Base-by-base conservation (phyloP, 2,113 vertebrate genomes). In the Gambusia affinis region DNA sequence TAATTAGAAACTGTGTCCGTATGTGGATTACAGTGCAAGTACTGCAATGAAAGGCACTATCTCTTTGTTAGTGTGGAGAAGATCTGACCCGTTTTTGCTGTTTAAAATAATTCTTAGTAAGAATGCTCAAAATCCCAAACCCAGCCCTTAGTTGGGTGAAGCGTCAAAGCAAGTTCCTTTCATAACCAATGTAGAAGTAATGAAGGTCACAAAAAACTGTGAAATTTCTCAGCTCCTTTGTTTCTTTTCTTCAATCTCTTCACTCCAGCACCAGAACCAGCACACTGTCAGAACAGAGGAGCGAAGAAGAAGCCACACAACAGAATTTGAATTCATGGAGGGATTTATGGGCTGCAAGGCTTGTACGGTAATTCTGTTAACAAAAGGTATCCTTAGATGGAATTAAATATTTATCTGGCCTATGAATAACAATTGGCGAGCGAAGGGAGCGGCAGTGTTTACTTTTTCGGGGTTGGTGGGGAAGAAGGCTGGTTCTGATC, bases 341-440 rank as follows among this genome's bases (percentile, higher is more conserved):
- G 92, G 88, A 90, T 83, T 92, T 82, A 82, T 79, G 39, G 82
- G 91, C 85, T 84, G 87, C 83, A 57, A 86, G 84, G 90, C 91
- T 90, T 94, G 94, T 93, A 86, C 90, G 85, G 88, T 94, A 94
- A 94, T 95, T 95, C 93, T 94, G 93, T 95, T 94, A 94, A 95
- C 94, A 95, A 93, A 91, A 92, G 88, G 91, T 92, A 91, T 92
- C 88, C 90, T 94, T 91, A 93, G 91, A 93, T 88, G 75, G 88
- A 87, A 92, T 94, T 87, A 92, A 93, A 92, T 92, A 92, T 94
- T 92, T 84, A 94, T 93, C 90, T 19, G 74, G 83, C 92, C 93
- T 90, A 93, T 93, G 94, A 95, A 94, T 95, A 94, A 94, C 93
- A 95, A 95, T 93, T 90, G 90, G 84, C 79, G 73, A 90, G 85